phyloP scores from a whole-genome alignment of 1,140 invertebrate species.

The Oscheius sp. region DNA sequence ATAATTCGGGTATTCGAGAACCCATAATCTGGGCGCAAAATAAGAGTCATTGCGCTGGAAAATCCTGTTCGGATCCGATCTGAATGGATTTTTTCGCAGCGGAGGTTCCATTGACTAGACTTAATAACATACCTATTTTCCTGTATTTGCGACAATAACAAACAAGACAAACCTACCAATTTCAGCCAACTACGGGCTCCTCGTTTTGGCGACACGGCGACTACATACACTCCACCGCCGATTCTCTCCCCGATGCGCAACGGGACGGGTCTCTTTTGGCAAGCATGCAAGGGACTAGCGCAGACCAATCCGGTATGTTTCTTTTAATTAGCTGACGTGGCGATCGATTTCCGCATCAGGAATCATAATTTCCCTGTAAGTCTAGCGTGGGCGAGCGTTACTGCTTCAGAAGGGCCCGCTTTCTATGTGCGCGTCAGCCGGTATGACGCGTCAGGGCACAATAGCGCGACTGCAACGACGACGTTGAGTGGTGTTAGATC shows the following conservation, averaged over 20 bases:
- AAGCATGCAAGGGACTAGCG: slow-evolving; percentile 46
- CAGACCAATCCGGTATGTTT: slow-evolving; percentile 4
- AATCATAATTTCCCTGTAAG: not conserved
- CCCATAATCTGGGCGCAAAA: no score
- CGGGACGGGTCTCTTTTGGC: slow-evolving; percentile 79
- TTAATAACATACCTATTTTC: no score
- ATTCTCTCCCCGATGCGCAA: slow-evolving; percentile 83
- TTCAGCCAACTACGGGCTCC: slow-evolving; percentile 39
- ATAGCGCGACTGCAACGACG: not conserved
- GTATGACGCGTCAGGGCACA: not conserved
- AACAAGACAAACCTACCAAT: no score
- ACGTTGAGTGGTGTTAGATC: not conserved
- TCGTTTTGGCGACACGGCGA: slow-evolving; percentile 4
- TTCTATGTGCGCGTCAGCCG: not conserved
- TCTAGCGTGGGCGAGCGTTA: not conserved
- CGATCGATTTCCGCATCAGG: not conserved
- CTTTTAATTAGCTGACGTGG: not conserved
- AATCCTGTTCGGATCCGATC: no score
- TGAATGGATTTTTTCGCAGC: no score
- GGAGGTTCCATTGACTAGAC: no score
- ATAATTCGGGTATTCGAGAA: no score
- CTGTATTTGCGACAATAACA: no score
- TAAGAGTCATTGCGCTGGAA: no score
- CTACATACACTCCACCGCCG: slow-evolving; percentile 79
- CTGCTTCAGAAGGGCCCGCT: not conserved